phyloP scores from a whole-genome alignment of 2,113 vertebrate species.

The Psittacula cyanocephala region DNA sequence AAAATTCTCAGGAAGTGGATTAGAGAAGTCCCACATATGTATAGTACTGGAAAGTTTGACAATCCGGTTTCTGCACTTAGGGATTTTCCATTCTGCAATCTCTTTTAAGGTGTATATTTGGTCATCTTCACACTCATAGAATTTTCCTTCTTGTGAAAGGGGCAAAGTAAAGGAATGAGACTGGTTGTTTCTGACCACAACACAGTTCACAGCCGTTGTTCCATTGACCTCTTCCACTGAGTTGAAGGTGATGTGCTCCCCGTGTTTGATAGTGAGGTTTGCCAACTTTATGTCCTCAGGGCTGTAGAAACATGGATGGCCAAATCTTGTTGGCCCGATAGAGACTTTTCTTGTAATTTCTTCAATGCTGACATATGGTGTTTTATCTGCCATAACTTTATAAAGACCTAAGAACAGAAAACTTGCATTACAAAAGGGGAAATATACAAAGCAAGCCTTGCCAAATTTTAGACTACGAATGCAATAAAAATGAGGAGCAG shows the following conservation, averaged over 20 bases:
- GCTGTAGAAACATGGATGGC: conserved; percentile 76
- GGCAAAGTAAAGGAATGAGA: conserved; percentile 71
- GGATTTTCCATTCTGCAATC: conserved; percentile 84
- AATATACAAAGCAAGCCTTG: neutral
- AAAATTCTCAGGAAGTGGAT: conserved; percentile 72
- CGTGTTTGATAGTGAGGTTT: conserved; percentile 59
- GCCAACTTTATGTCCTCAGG: conserved; percentile 60
- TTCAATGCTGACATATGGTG: conserved; percentile 73
- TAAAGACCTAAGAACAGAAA: conserved; percentile 79
- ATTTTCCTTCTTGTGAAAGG: conserved; percentile 77
- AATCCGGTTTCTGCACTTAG: conserved; percentile 74
- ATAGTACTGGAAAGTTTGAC: conserved; percentile 73
- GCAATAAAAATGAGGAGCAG: neutral
- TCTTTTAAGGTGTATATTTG: conserved; percentile 84
- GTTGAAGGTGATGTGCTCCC: conserved; percentile 72
- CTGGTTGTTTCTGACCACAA: conserved; percentile 59
- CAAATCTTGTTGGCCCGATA: conserved; percentile 72
- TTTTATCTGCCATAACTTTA: conserved; percentile 78
- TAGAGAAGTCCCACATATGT: conserved; percentile 39
- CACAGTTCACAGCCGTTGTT: conserved; percentile 66
- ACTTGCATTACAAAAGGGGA: conserved; percentile 2
- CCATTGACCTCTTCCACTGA: conserved; percentile 65
- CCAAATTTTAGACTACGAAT: neutral
- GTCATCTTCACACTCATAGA: conserved; percentile 83
- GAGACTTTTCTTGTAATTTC: conserved; percentile 76